Evolutionary conservation across 2,113 vertebrate species (phyloP).

Genomic region (Nansenia antarctica): DNA sequence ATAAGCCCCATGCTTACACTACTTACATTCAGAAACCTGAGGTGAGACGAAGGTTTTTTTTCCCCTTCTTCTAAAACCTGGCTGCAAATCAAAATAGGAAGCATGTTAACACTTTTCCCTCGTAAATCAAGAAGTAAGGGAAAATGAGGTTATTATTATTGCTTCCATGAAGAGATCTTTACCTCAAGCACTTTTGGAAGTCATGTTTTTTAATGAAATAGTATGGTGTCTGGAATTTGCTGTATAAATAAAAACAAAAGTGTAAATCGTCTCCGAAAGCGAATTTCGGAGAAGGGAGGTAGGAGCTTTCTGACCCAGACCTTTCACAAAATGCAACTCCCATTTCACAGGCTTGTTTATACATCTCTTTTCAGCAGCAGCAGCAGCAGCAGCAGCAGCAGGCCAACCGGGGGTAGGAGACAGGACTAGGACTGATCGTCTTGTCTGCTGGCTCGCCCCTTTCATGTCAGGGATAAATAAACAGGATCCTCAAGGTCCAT

Average conservation of each 20-base stretch:
- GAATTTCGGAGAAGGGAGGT: too few relatives aligned
- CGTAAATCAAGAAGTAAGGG: neutral
- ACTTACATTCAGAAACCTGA: neutral
- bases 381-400: too few relatives aligned
- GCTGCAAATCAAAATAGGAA: neutral
- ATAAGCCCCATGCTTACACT: neutral
- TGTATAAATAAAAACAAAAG: neutral
- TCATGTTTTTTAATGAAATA: neutral
- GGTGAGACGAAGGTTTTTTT: neutral
- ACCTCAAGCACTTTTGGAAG: neutral
- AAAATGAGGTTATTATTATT: neutral
- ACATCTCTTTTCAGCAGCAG: neutral
- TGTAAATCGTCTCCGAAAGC: neutral
- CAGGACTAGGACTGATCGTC: neutral
- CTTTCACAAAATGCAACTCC: too few relatives aligned
- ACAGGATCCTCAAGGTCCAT: neutral
- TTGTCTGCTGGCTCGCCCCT: neutral
- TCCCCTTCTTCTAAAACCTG: neutral
- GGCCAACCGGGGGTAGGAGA: too few relatives aligned
- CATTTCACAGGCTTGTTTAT: too few relatives aligned
- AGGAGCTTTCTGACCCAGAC: too few relatives aligned
- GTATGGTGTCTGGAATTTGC: neutral
- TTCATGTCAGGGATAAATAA: neutral
- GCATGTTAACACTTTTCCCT: neutral
- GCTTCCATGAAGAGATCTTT: neutral